A percentile compares a stretch with the other conserved stretches of the same genome.
These are phyloP conservation scores for Brachyopa scutellaris DNA, from an alignment of 2,888 invertebrate species.

Conservation along the genomic window DNA sequence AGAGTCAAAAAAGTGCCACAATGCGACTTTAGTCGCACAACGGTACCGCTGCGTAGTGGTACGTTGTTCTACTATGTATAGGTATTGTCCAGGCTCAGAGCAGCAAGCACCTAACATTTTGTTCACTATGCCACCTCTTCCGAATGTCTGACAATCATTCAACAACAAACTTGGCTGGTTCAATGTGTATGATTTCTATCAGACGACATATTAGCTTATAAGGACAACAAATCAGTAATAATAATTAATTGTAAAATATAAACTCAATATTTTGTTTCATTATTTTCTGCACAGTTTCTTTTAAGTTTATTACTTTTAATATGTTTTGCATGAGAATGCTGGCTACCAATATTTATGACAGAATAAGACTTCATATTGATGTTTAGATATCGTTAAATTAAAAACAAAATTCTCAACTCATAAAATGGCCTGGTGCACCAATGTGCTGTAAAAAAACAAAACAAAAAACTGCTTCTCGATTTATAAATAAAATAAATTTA, in stretches of 20 bases:
- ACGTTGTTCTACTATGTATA: too few species aligned
- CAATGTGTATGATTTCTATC: too few species aligned
- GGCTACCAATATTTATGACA: constrained; percentile 44
- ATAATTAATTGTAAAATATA: not conserved
- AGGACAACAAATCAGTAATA: too few species aligned
- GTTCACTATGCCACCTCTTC: too few species aligned
- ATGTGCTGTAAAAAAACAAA: constrained; percentile 58
- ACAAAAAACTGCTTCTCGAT: constrained; percentile 43
- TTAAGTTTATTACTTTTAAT: constrained; percentile 11
- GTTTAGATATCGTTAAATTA: constrained; percentile 52
- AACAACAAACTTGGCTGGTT: too few species aligned
- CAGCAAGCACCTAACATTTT: too few species aligned
- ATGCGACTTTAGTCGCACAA: too few species aligned
- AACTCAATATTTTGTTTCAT: not conserved
- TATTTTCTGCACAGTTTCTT: not conserved
- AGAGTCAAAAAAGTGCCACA: too few species aligned
- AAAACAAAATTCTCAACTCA: constrained; percentile 6
- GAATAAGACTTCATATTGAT: constrained; percentile 44
- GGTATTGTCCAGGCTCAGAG: too few species aligned
- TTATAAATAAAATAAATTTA: not conserved
- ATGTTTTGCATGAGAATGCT: constrained; percentile 68
- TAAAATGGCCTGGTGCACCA: constrained; percentile 57
- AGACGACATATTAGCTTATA: too few species aligned
- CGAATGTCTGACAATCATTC: too few species aligned
- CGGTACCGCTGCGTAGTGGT: too few species aligned